Base-by-base conservation (phyloP, 2,888 invertebrate genomes). In the Camponotus fellah region DNA sequence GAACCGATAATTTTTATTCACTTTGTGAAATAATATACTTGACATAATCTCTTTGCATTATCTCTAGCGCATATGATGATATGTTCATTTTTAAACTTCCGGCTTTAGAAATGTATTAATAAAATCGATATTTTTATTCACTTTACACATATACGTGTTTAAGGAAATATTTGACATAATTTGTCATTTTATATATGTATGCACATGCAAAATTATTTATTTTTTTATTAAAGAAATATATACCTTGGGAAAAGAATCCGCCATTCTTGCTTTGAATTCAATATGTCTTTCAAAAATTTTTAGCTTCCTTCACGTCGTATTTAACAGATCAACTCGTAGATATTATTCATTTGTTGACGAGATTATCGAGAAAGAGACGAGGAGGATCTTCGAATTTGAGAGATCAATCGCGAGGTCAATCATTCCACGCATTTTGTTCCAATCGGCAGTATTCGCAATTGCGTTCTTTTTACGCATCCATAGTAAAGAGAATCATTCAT, bases 401-500 rank as follows among this genome's bases (percentile, higher is more conserved):
- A 12, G 43, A 43, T 46, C 49, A n/a, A 53, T 62, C 9, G 43
- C 74, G 60, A 74, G n/a, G 60, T 1, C 74, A 34, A 32, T 43
- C 40, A 17, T 26, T 10, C 6, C 32, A 32, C 12, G 34, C 34
- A 21, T 37, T 14, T 64, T 32, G 21, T 49, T 9, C 12, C 4
- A 46, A 56, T 43, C 60, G 40, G n/a, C 21, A 26, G 62, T 21
- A 26, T 34, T 37, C 53, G 43, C 40, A n/a, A 32, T 40, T 21
- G 32, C 37, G 64, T 80, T 43, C 53, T 65, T 56, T 75, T 75
- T 34, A 75, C 75, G 82, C 82, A 69, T 69, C 49, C 68, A 69
- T 84, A 82, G 84, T 84, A 84, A 84, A 82, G 82, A 40, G 69
- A 69, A 82, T 84, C 84, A 85, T 85, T 83, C 82, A 83, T 85